phyloP scores from a whole-genome alignment of 2,113 vertebrate genomes.

The Guaruba guarouba region DNA sequence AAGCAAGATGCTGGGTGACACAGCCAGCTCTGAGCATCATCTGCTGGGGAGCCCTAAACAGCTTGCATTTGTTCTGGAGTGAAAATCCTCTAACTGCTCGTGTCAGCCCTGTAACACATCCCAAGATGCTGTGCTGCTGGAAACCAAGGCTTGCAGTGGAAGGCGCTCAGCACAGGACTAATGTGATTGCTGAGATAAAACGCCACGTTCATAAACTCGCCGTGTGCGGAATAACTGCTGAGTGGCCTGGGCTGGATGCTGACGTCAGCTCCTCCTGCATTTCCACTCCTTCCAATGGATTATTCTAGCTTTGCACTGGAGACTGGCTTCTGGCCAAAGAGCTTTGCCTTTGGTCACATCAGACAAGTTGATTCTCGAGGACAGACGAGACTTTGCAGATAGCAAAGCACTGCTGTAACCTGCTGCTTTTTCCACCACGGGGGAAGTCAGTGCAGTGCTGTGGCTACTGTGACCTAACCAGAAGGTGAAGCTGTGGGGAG shows the following conservation, averaged over 20 bases:
- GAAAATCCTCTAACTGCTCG: not conserved
- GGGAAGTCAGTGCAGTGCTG: fast-evolving
- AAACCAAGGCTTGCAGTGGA: not conserved
- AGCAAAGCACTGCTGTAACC: not conserved
- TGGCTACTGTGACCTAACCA: not conserved
- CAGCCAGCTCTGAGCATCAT: not conserved
- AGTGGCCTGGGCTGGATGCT: not conserved
- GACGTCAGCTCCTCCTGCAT: not conserved
- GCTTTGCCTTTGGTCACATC: not conserved
- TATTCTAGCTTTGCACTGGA: not conserved
- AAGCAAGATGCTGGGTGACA: not conserved
- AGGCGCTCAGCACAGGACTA: not conserved
- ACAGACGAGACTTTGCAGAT: not conserved
- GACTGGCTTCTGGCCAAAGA: not conserved
- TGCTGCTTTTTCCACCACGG: not conserved
- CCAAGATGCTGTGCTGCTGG: not conserved
- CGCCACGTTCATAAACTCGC: not conserved
- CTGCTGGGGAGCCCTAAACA: not conserved
- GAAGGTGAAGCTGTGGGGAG: not conserved
- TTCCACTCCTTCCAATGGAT: not conserved
- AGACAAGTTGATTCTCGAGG: not conserved
- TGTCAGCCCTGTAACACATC: not conserved
- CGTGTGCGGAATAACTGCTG: not conserved
- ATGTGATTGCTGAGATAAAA: not conserved
- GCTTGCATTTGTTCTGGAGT: not conserved